phyloP scores from a whole-genome alignment of 35 echinoderm and acorn worm genomes.

The Stichopus chloronotus region DNA sequence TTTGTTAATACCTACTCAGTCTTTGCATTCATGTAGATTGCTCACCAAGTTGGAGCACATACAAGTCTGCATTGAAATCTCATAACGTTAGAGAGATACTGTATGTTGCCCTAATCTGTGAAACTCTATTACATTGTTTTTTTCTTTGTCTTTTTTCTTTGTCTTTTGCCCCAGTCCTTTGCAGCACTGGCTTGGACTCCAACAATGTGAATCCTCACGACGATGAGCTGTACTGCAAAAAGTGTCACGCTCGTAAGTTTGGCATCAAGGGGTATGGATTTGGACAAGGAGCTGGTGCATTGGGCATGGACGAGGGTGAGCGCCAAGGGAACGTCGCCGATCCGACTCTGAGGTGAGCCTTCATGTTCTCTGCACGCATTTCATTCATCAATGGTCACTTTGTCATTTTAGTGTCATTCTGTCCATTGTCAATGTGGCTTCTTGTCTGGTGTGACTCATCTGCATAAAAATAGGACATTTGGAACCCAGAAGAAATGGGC shows the following conservation, averaged over 20 bases:
- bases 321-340: conserved; percentile 57
- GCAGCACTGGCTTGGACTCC: conserved; percentile 69
- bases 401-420: background rate
- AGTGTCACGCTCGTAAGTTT: conserved; percentile 77
- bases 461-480: too few relatives aligned
- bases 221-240: conserved; percentile 72
- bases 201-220: conserved; percentile 71
- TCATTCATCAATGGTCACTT: background rate
- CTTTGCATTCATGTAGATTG: too few relatives aligned
- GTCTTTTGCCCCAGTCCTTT: conserved; percentile 19
- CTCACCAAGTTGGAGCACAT: too few relatives aligned
- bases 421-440: too few relatives aligned
- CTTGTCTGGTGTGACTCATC: too few relatives aligned
- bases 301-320: conserved; percentile 74
- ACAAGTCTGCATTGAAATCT: too few relatives aligned
- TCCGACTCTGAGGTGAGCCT: conserved; percentile 54
- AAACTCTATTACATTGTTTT: too few relatives aligned
- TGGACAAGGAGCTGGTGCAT: conserved; percentile 61
- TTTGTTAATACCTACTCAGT: too few relatives aligned
- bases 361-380: background rate
- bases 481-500: too few relatives aligned
- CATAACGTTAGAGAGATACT: too few relatives aligned
- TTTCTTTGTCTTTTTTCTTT: background rate
- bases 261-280: conserved; percentile 76
- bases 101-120: too few relatives aligned